Evolutionary conservation across 2,113 vertebrate species (phyloP), one percentile per base, ranked within the genome.

Genomic region (Zingel zingel): DNA sequence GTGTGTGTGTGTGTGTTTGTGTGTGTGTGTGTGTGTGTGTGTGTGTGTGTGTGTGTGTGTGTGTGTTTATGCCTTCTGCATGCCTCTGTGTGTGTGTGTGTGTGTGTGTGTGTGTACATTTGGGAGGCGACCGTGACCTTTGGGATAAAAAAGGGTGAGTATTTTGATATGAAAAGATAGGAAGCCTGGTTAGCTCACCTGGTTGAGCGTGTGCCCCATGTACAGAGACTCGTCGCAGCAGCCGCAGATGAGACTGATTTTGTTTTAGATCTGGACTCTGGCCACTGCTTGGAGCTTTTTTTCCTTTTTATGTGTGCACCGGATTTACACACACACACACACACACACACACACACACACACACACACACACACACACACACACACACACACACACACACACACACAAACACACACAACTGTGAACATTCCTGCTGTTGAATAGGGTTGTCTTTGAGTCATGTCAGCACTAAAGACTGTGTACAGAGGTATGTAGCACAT

Each of bases 141-240:
- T 82, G 82, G 23, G 27, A 14, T 78, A 84, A 33, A 86, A 71
- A 33, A 79, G 51, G 73, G 43, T 78, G 68, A 77, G 81, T 14
- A 61, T 79, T 86, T 82, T 83, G 75, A 91, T 78, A 89, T 91
- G 82, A 86, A 88, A 79, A 84, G 89, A 91, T 88, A 90, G 73
- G 21, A 51, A 78, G 64, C 39, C 39, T 43, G 10, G 9, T 43
- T 43, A 43, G 39, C 39, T 11, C 39, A 43, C 39, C 39, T 43
- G 10, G 10, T 43, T 43, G 10, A 11, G 39, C 11, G 39, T 43
- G 39, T 43, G 39, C 10, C 39, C 10, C 2, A 43, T 11, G 39
- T 43, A 11, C 36, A 39, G 36, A 39, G 8, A 39, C 39, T 43
- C 9, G 39, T 39, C 8, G 36, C 36, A 39, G 36, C 36, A 39